phyloP scores from a whole-genome alignment of 2,113 vertebrate genomes.

The Plecturocebus donacophilus region DNA sequence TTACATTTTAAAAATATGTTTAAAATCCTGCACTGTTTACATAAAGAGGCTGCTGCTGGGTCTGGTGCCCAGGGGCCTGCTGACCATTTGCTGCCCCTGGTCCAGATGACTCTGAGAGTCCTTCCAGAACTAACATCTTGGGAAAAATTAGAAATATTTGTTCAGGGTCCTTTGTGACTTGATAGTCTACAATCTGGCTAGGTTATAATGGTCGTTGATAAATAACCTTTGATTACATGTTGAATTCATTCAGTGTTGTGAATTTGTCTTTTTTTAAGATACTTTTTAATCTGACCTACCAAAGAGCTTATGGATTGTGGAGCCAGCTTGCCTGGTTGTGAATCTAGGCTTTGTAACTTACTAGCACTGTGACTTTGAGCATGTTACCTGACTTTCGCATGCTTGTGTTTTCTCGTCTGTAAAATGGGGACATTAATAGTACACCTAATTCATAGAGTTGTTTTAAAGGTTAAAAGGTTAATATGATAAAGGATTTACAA shows the following conservation, averaged over 20 bases:
- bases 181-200: neutral
- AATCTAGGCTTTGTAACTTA: slow-evolving; percentile 2
- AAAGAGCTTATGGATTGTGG: neutral
- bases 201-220: neutral
- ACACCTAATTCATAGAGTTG: neutral
- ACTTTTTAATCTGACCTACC: neutral
- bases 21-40: neutral
- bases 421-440: neutral
- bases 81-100: neutral
- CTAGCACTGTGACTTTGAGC: neutral
- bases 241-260: neutral
- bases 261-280: slow-evolving; percentile 23
- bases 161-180: neutral
- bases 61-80: neutral
- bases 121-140: neutral
- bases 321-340: neutral
- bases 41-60: neutral
- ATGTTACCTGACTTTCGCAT: neutral
- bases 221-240: neutral
- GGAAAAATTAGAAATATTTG: neutral
- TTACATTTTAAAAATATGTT: neutral
- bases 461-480: neutral
- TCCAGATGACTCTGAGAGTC: neutral
- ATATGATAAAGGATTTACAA: neutral
- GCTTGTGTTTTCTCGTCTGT: neutral